Evolutionary conservation across 1,140 invertebrate species (phyloP).

Genomic region (Cherax quadricarinatus): DNA sequence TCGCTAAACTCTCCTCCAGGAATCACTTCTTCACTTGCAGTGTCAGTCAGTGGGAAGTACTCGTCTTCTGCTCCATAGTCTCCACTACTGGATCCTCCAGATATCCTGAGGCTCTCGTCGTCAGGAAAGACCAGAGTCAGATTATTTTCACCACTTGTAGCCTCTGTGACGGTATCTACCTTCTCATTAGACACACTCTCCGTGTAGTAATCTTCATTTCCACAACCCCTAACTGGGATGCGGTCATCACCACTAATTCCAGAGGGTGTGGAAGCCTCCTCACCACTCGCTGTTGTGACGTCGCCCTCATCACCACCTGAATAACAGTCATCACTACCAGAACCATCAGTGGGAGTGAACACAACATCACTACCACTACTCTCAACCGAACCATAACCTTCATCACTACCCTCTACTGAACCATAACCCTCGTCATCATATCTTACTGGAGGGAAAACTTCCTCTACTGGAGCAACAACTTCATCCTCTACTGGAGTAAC

Average conservation of each 20-base stretch:
- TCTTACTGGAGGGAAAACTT: too few species aligned
- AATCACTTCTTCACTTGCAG: neutral
- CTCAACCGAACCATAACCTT: neutral
- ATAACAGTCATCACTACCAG: neutral
- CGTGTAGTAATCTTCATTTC: neutral
- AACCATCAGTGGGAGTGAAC: neutral
- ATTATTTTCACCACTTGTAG: neutral
- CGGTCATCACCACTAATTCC: neutral
- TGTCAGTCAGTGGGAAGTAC: neutral
- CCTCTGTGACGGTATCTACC: neutral
- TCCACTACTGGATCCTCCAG: neutral
- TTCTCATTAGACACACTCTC: neutral
- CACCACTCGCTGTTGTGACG: too few species aligned
- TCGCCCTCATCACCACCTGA: neutral
- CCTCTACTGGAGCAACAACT: too few species aligned
- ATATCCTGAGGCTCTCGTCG: too few species aligned
- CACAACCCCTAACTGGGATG: neutral
- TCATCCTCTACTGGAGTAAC: too few species aligned
- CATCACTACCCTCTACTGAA: neutral
- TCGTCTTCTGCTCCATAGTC: neutral
- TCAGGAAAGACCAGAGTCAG: too few species aligned
- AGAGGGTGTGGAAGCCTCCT: too few species aligned
- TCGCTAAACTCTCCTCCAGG: too few species aligned
- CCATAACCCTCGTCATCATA: too few species aligned
- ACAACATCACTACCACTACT: conserved; percentile 15